Percentiles rank a stretch among this genome's conserved stretches.
phyloP scores from a whole-genome alignment of 1,140 invertebrate species.

The Zaprionus ornatus region DNA sequence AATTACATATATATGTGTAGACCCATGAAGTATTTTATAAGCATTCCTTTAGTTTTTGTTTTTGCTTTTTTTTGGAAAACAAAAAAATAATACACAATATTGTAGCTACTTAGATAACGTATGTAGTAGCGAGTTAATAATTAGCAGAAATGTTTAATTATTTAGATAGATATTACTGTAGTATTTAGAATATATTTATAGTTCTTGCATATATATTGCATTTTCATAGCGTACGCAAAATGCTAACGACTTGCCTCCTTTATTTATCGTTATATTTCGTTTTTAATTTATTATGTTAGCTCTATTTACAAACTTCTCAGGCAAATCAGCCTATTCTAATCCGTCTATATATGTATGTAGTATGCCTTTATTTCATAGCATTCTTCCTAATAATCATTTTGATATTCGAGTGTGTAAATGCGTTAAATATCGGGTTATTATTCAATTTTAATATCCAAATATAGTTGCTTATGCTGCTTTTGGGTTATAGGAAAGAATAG shows the following conservation, averaged over 20 bases:
- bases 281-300: conserved; percentile 6
- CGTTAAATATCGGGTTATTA: conserved; percentile 39
- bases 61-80: conserved; percentile 24
- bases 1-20: conserved; percentile 46
- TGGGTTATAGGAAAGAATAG: conserved; percentile 5
- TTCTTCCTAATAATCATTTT: conserved; percentile 21
- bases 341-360: conserved; percentile 9
- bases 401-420: conserved; percentile 33
- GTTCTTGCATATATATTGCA: conserved; percentile 39
- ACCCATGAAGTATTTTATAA: conserved; percentile 47
- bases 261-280: neutral
- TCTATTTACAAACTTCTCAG: conserved; percentile 40
- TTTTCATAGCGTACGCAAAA: conserved; percentile 45
- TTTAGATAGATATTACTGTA: conserved; percentile 23
- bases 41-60: neutral
- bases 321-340: conserved; percentile 5
- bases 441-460: conserved; percentile 37
- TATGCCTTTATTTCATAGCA: conserved; percentile 7
- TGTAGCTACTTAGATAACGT: conserved; percentile 22
- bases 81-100: conserved; percentile 45
- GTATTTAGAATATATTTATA: conserved; percentile 32
- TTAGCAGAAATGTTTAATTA: conserved; percentile 26
- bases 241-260: conserved; percentile 20
- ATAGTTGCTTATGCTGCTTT: neutral
- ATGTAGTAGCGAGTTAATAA: conserved; percentile 23